A percentile compares a stretch with the other conserved stretches of the same genome.
These are phyloP conservation scores for Cavia aperea DNA, from an alignment of 2,113 vertebrate species.

Conservation along the genomic window DNA sequence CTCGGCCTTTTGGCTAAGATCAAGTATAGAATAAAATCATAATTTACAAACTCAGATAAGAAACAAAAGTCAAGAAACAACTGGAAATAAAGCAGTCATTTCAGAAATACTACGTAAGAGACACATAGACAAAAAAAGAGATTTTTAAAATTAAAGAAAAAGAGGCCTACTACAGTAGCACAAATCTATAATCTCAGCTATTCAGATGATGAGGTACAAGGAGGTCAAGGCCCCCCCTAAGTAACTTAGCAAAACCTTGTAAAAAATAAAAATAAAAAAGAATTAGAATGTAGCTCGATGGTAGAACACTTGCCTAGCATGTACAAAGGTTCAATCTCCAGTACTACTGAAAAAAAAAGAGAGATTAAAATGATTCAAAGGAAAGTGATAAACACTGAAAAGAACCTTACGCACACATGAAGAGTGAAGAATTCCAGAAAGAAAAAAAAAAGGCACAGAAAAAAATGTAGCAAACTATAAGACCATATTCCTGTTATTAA, in stretches of 20 bases:
- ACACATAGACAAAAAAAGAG: background rate
- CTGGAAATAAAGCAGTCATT: background rate
- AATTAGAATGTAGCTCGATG: background rate
- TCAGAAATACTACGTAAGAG: background rate
- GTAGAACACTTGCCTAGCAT: background rate
- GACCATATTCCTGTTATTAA: background rate
- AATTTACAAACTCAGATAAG: background rate
- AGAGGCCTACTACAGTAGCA: background rate
- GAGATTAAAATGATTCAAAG: background rate
- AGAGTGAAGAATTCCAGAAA: background rate
- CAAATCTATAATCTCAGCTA: background rate
- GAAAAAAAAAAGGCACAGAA: background rate
- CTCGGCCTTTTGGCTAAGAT: too few relatives aligned
- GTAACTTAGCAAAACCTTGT: background rate
- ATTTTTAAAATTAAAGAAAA: background rate
- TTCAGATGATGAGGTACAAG: background rate
- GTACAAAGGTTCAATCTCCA: background rate
- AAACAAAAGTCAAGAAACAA: background rate
- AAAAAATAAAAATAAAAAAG: background rate
- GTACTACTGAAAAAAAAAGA: background rate
- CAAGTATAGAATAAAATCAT: background rate
- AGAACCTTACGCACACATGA: background rate
- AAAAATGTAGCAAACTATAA: background rate
- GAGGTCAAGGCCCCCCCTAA: background rate
- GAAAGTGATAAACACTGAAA: background rate